Base-by-base conservation (phyloP, 2,797 vertebrate genomes). In the Sebastes variabilis region DNA sequence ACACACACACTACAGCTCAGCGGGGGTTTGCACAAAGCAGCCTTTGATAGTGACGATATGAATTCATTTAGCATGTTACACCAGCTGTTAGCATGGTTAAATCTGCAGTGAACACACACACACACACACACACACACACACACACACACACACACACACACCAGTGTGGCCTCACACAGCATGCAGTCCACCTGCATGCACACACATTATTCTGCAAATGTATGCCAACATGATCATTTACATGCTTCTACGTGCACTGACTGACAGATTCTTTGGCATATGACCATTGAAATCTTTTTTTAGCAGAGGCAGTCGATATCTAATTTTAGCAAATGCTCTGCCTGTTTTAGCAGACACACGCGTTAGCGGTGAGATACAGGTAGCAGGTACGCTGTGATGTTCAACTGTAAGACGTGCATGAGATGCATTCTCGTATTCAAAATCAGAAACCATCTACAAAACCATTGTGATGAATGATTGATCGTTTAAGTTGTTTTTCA, bases 41-140 rank as follows among this genome's bases (percentile, higher is more conserved):
- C 46, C 42, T 38, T 67, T 73, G 65, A 61, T 74, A 80, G 27
- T 25, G n/a, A 58, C 6, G 16, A 58, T 75, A 75, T 59, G 60
- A 75, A 70, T 58, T 56, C 27, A 61, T 80, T 80, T 56, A 64
- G 34, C 65, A 74, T 66, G n/a, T 18, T 49, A 56, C 34, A 58
- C 25, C 66, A 80, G 71, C 78, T 75, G 78, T 55, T 61, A 25
- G 27, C 6, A 36, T 65, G 59, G 64, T 22, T 64, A 25, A 18
- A 46, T 59, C 29, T 65, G 58, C 65, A 69, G 55, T 59, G 6
- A 64, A 64, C 14, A 66, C 72, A 38, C 36, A 42, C 38, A 68
- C 14, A 64, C 14, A 66, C 72, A 38, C 36, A 42, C 38, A 38
- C 36, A 38, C 36, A 38, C 36, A 38, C 36, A 14, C 36, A 38